Conservation (phyloP, 2,888 invertebrate species). For the Drosophila peninsularis region DNA sequence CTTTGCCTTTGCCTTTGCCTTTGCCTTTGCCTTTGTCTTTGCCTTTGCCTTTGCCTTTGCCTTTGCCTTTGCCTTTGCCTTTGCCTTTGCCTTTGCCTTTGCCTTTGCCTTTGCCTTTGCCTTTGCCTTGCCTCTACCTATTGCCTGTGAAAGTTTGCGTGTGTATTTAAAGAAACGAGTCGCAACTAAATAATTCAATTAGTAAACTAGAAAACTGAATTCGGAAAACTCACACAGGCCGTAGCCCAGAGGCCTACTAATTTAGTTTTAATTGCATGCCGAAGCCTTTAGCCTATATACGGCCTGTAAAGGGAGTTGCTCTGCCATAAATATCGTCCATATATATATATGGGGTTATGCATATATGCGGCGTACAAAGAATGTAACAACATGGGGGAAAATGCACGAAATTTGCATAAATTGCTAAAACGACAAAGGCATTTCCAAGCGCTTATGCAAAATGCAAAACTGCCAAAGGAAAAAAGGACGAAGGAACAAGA, state of each 20-base stretch:
- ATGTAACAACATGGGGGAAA: conserved; percentile 79
- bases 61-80: too few relatives aligned
- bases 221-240: conserved; percentile 24
- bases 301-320: conserved; percentile 2
- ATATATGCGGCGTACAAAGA: conserved; percentile 61
- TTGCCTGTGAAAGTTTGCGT: conserved; percentile 40
- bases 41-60: too few relatives aligned
- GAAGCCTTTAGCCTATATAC: conserved; percentile 32
- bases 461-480: conserved; percentile 70
- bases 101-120: background rate
- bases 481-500: conserved; percentile 16
- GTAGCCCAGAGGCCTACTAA: conserved; percentile 76
- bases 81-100: too few relatives aligned
- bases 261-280: conserved; percentile 80
- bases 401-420: conserved; percentile 80
- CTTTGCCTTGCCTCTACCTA: background rate
- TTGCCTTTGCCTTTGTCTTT: too few relatives aligned
- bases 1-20: too few relatives aligned
- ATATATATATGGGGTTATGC: background rate
- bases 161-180: conserved; percentile 56
- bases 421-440: conserved; percentile 76
- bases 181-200: conserved; percentile 77
- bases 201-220: conserved; percentile 58
- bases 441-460: conserved; percentile 80
- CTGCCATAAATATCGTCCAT: background rate